Base-by-base conservation (phyloP, 2,888 invertebrate species). In the Mechanitis messenoides region DNA sequence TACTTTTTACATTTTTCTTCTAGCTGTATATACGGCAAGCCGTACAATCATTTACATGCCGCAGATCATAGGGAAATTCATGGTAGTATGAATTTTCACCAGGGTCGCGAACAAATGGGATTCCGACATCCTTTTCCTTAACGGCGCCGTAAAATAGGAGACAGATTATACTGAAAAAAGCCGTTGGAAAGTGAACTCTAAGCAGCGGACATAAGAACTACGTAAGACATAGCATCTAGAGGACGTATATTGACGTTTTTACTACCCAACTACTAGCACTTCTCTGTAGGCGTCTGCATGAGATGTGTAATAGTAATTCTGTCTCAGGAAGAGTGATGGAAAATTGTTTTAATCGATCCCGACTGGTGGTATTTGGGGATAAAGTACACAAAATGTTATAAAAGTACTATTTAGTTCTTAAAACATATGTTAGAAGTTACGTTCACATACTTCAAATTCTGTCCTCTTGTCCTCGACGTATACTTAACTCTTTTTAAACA, bases 121-220 rank as follows among this genome's bases (percentile, higher is more conserved):
- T 53, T 56, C 56, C 56, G 56, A 60, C 50, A 38, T 56, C 56
- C 50, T 47, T 50, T 56, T 47, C 55, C 45, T 35, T 60, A 56
- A 56, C 53, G 56, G 42, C 45, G 20, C 56, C 60, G 53, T 60
- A 60, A 60, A 60, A 53, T 60, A 56, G 53, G 50, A 28, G 60
- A 56, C 60, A 56, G 56, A 60, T 53, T 56, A 60, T 47, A 47
- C 9, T 33, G 20, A 33, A 5, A 38, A 59, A 28, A 59, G n/a
- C 33, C 45, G 54, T 42, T 3, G 31, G 31, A 31, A 50, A 50
- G 9, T 50, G 31, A 31, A 50, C 50, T n/a, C 31, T 31, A 50
- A 31, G 28, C n/a, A 6, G 31, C 31, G 31, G 50, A 7, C 9
- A 50, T 50, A 50, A 50, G 31, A 5, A 31, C 11, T 50, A 50